A percentile compares a stretch with the other conserved stretches of the same genome.
phyloP scores from a whole-genome alignment of 2,888 invertebrate genomes.

The Netelia melanura region DNA sequence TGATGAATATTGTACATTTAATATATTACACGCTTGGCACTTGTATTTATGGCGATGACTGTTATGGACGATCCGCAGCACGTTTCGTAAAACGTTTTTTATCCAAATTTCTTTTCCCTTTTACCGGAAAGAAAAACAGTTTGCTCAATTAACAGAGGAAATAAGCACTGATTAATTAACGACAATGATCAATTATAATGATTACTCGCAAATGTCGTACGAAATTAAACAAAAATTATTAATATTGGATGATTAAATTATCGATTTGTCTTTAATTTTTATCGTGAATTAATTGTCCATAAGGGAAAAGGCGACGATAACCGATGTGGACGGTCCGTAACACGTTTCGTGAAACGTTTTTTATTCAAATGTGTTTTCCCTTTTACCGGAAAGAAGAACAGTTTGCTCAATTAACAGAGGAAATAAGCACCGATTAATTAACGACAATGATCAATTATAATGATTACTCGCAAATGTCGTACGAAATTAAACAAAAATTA shows the following conservation, averaged over 20 bases:
- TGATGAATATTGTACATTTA: constrained; percentile 15
- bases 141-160: too few species aligned
- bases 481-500: too few species aligned
- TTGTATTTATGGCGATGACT: constrained; percentile 33
- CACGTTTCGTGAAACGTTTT: neutral
- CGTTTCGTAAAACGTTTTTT: constrained; percentile 1
- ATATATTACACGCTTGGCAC: constrained; percentile 32
- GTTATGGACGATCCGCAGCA: neutral
- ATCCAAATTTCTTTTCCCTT: constrained; percentile 14
- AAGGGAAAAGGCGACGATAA: constrained; percentile 11
- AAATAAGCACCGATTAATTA: too few species aligned
- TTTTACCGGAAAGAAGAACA: neutral
- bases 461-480: too few species aligned
- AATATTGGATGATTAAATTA: neutral
- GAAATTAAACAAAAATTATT: too few species aligned
- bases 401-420: too few species aligned
- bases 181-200: too few species aligned
- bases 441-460: too few species aligned
- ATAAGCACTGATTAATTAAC: too few species aligned
- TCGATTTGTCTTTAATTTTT: neutral
- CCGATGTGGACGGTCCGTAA: neutral
- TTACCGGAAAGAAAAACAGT: neutral
- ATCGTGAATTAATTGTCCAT: neutral
- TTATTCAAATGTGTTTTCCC: constrained; percentile 15
- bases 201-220: too few species aligned